A percentile compares a stretch with the other conserved stretches of the same genome.
These are phyloP conservation scores for Callorhinus ursinus DNA, from an alignment of 2,113 vertebrate genomes.

Conservation along the genomic window DNA sequence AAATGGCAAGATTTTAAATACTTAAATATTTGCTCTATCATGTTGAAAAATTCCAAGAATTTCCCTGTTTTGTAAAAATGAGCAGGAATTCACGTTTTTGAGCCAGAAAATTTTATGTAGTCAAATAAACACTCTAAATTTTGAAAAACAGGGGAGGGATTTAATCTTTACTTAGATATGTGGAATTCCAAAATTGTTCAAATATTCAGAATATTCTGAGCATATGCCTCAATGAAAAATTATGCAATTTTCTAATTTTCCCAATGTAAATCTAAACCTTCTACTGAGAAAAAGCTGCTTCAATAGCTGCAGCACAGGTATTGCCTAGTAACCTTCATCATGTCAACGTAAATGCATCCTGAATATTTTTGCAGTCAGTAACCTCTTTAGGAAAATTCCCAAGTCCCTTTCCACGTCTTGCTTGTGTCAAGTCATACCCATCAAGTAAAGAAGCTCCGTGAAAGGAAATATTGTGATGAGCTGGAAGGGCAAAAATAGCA, in stretches of 20 bases:
- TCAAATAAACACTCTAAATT: background rate
- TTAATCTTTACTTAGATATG: background rate
- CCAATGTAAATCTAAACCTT: background rate
- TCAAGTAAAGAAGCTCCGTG: background rate
- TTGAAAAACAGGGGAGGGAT: background rate
- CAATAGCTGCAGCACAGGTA: background rate
- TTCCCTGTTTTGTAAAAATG: background rate
- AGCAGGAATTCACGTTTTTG: background rate
- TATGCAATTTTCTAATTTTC: background rate
- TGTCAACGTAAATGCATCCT: background rate
- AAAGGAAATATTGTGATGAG: background rate
- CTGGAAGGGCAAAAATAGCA: background rate
- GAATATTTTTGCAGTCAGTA: conserved; percentile 38
- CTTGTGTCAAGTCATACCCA: conserved; percentile 39
- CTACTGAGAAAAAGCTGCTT: background rate
- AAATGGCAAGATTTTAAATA: too few species aligned
- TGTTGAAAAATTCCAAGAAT: background rate
- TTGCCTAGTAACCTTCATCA: conserved; percentile 8
- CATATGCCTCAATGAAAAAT: background rate
- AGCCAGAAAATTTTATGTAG: background rate
- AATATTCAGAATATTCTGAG: background rate
- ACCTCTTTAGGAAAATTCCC: conserved; percentile 10
- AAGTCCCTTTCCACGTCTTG: background rate
- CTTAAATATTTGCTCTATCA: background rate
- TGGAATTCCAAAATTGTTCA: background rate